Evolutionary conservation across 1,140 invertebrate genomes (phyloP).

Genomic region (Leptonema lineaticorne): DNA sequence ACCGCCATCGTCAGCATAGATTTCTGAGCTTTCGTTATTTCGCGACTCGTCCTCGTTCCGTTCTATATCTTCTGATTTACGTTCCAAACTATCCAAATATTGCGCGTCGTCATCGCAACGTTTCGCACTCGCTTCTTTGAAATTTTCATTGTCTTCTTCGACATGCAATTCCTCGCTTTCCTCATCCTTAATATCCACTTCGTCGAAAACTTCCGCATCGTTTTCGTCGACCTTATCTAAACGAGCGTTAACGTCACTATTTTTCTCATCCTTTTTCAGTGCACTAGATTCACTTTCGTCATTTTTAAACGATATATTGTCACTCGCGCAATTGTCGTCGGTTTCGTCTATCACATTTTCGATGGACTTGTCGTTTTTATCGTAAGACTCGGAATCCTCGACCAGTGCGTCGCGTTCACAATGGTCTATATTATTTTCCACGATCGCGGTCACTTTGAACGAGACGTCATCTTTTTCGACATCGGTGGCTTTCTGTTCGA

Average conservation of each 20-base stretch:
- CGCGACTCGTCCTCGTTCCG: not conserved
- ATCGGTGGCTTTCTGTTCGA: not conserved
- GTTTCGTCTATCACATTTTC: not conserved
- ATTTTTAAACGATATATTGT: not conserved
- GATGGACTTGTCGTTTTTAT: not conserved
- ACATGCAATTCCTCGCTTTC: constrained; percentile 24
- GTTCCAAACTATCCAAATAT: no score
- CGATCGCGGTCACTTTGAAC: not conserved
- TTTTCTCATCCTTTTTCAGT: not conserved
- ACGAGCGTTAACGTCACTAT: not conserved
- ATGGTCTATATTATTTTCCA: constrained; percentile 30
- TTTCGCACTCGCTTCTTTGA: constrained; percentile 1
- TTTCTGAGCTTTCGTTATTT: not conserved
- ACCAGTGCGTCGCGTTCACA: constrained; percentile 26
- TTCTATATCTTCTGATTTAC: no score
- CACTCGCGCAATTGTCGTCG: not conserved
- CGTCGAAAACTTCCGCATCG: not conserved
- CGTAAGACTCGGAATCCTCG: not conserved
- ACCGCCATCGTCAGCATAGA: not conserved
- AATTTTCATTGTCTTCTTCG: constrained; percentile 28
- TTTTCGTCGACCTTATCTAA: not conserved
- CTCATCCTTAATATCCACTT: constrained; percentile 16
- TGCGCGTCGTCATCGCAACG: no score
- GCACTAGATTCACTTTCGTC: not conserved
- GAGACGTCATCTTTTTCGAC: not conserved